Evolutionary conservation across 2,113 vertebrate species (phyloP), one percentile per base, ranked within the genome.

Genomic region (Callaeas wilsoni): DNA sequence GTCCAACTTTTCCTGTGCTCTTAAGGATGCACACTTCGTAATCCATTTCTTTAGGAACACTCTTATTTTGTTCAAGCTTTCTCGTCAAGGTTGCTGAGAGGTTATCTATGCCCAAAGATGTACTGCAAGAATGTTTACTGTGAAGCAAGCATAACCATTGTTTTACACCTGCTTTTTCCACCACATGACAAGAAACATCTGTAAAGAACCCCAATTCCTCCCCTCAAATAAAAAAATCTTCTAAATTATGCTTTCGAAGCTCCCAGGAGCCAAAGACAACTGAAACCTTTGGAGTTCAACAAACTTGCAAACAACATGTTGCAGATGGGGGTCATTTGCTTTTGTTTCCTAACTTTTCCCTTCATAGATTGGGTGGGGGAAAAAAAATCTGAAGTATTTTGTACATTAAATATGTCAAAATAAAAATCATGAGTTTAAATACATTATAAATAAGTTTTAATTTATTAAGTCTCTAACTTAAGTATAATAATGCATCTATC

Each of bases 201-300:
- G 71, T 53, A 91, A 79, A 93, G 69, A 68, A 32, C 74, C 91
- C 76, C 7, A 65, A 8, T 42, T 84, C 18, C 10, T 67, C 50
- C 39, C 44, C 82, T 90, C 88, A 94, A 96, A 94, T 93, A 69
- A 97, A 97, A 95, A 95, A 98, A 96, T 84, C 49, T 79, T 84
- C 85, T 90, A 92, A 97, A 98, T 97, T 96, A 96, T 83, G 88
- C 74, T 68, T 92, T 92, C 75, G 74, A 93, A 87, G 39, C 55
- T 96, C 35, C 87, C 67, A 67, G 52, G 62, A 96, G 85, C 87
- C 88, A 69, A 93, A 94, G 41, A 60, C 62, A 97, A 97, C 93
- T 96, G 93, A 98, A 97, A 87, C 78, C 69, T 96, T 93, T 89
- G 70, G 92, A 94, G 44, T 83, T 96, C 88, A 93, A 82, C 46